phyloP scores from a whole-genome alignment of 2,113 vertebrate species.

The Grammomys surdaster region DNA sequence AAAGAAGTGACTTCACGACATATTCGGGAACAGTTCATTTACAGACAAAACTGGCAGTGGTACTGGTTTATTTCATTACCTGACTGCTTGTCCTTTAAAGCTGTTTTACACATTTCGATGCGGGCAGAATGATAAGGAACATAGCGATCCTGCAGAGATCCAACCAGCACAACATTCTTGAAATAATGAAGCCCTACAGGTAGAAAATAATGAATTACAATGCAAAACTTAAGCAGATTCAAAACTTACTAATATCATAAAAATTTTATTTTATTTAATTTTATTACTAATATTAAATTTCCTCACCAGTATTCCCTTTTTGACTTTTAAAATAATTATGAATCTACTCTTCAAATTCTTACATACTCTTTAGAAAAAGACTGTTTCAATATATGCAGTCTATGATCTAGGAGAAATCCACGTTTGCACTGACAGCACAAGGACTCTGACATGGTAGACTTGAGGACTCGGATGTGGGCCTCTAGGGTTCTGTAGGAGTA shows the following conservation, averaged over 20 bases:
- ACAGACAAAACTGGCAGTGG: neutral
- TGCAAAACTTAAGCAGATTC: slow-evolving; percentile 39
- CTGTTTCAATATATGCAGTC: neutral
- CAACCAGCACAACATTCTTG: slow-evolving; percentile 97
- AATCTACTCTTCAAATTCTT: slow-evolving; percentile 23
- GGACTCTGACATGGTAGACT: neutral
- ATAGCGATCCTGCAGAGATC: slow-evolving; percentile 98
- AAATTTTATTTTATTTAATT: neutral
- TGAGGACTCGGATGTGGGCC: neutral
- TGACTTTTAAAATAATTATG: slow-evolving; percentile 6
- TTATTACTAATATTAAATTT: slow-evolving; percentile 33
- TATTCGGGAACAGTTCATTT: neutral
- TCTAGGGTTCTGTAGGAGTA: neutral
- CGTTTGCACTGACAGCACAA: neutral
- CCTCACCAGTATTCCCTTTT: neutral
- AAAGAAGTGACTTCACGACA: neutral
- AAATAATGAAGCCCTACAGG: slow-evolving; percentile 96
- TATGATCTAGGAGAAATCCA: neutral
- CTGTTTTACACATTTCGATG: slow-evolving; percentile 99
- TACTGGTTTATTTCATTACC: slow-evolving; percentile 86
- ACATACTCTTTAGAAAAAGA: neutral
- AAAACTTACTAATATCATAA: slow-evolving; percentile 37
- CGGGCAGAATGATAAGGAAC: slow-evolving; percentile 99
- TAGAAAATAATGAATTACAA: slow-evolving; percentile 63
- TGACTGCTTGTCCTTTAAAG: slow-evolving; percentile 98